Conservation (phyloP, 1,140 invertebrate species). For the Cylas formicarius region DNA sequence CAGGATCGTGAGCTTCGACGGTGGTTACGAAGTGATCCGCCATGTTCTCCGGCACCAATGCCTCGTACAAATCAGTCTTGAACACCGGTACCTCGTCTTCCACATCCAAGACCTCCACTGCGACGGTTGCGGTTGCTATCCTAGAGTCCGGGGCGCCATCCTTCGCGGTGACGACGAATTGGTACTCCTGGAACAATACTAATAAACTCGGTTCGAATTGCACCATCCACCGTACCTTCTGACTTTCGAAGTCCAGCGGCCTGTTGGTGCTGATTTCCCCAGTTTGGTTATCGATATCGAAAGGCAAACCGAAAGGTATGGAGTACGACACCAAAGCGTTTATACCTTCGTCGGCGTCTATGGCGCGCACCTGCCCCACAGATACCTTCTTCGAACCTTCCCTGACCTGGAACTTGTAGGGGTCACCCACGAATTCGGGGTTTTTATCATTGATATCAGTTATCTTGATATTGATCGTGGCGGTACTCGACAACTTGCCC, state of each 20-base stretch:
- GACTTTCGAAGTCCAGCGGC: conserved; percentile 76
- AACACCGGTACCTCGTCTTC: conserved; percentile 82
- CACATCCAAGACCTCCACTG: conserved; percentile 68
- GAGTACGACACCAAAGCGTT: conserved; percentile 61
- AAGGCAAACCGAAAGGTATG: conserved; percentile 69
- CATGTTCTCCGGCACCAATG: conserved; percentile 75
- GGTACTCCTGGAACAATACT: conserved; percentile 51
- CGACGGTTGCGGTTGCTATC: conserved; percentile 78
- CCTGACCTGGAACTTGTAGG: conserved; percentile 74
- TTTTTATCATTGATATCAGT: conserved; percentile 89
- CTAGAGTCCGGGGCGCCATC: conserved; percentile 80
- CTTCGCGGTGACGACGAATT: conserved; percentile 80
- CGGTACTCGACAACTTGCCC: conserved; percentile 70
- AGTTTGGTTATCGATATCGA: conserved; percentile 67
- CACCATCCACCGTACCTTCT: conserved; percentile 52
- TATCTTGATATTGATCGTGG: conserved; percentile 79
- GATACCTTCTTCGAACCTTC: conserved; percentile 64
- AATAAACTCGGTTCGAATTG: background rate
- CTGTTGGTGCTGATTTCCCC: conserved; percentile 70
- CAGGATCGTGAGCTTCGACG: conserved; percentile 60
- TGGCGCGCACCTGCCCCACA: conserved; percentile 74
- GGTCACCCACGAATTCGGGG: conserved; percentile 68
- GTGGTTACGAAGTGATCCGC: conserved; percentile 62
- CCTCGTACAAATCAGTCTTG: conserved; percentile 61
- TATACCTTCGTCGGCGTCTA: conserved; percentile 71